Conservation (phyloP, 2,113 vertebrate genomes). For the Syngnathus scovelli region DNA sequence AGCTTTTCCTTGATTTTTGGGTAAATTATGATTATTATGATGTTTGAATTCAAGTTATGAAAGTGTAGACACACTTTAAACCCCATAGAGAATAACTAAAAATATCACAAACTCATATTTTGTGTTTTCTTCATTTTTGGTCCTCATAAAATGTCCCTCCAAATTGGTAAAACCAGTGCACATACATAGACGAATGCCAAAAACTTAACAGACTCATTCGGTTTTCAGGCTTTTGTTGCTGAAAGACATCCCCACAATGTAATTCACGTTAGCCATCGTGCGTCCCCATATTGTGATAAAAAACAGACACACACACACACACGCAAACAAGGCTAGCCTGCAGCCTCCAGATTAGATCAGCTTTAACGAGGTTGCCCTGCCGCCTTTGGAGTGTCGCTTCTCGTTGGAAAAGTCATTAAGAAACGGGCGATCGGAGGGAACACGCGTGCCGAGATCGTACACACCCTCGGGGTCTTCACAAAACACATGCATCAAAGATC, state of each 20-base stretch:
- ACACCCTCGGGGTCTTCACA: conserved; percentile 38
- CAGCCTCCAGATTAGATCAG: conserved; percentile 72
- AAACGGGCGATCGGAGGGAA: conserved; percentile 42
- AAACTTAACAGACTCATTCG: background rate
- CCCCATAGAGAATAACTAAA: background rate
- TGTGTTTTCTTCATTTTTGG: background rate
- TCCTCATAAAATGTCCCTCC: background rate
- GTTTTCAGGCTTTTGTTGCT: background rate
- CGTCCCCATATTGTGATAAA: background rate
- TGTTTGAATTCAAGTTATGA: no score
- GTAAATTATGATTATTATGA: no score
- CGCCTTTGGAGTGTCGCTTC: conserved; percentile 67
- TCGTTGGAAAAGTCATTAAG: conserved; percentile 67
- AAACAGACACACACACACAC: conserved; percentile 6
- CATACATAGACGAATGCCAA: background rate
- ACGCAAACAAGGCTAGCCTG: conserved; percentile 59
- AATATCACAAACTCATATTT: background rate
- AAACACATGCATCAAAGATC: conserved; percentile 9
- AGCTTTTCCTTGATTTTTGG: no score
- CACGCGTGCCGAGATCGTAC: conserved; percentile 46
- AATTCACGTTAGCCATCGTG: background rate
- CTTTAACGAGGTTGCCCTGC: conserved; percentile 68
- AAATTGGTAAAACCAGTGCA: background rate
- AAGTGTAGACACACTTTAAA: no score
- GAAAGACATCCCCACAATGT: background rate